Evolutionary conservation across 2,797 vertebrate species (phyloP).

Genomic region (Phoxinus dragarum): DNA sequence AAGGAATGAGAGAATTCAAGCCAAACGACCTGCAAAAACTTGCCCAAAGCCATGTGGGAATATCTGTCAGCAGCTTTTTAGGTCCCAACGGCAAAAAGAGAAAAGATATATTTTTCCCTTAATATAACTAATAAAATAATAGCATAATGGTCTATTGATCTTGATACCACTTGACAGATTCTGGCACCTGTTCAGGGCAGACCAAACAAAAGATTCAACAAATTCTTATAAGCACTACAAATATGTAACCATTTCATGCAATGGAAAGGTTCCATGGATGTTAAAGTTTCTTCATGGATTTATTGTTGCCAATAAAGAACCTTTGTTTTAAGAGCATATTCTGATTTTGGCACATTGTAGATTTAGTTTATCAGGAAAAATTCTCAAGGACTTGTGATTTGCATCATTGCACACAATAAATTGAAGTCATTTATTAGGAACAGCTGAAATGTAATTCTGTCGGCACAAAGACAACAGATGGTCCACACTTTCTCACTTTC

Average conservation of each 20-base stretch:
- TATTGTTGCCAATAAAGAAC: background rate
- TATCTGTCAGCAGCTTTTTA: background rate
- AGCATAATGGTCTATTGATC: background rate
- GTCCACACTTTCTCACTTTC: slow-evolving; percentile 17
- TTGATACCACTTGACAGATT: background rate
- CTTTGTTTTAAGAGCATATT: background rate
- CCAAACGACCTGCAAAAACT: slow-evolving; percentile 3
- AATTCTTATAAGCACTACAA: background rate
- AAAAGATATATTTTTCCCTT: background rate
- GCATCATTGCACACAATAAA: background rate
- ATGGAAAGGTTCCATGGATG: background rate
- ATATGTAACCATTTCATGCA: background rate
- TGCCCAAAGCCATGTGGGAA: background rate
- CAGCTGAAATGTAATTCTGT: slow-evolving; percentile 32
- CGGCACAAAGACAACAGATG: slow-evolving; percentile 50
- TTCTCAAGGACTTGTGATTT: slow-evolving; percentile 12
- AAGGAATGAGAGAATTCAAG: slow-evolving; percentile 12
- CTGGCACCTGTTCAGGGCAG: background rate
- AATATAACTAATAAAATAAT: background rate
- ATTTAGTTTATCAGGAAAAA: background rate
- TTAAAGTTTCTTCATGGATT: background rate
- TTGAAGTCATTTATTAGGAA: background rate
- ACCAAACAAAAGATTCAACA: background rate
- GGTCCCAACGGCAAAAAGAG: background rate
- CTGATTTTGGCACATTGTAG: background rate